phyloP scores from a whole-genome alignment of 1,140 invertebrate species.

The Plutomurus gul region DNA sequence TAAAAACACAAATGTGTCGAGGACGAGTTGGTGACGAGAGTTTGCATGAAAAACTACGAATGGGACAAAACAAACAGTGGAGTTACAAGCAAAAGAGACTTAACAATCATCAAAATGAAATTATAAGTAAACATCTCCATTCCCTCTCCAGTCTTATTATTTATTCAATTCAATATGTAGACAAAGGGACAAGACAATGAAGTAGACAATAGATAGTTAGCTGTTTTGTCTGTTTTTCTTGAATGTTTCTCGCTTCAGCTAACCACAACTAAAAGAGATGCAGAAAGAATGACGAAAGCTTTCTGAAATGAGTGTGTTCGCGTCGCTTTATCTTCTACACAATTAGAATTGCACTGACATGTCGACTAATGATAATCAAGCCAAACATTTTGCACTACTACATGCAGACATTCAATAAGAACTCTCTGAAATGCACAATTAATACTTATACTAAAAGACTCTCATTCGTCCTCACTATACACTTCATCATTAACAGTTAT shows the following conservation, averaged over 20 bases:
- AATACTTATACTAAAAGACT: neutral
- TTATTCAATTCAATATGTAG: conserved; percentile 19
- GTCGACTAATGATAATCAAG: neutral
- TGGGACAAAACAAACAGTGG: neutral
- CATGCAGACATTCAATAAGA: no score
- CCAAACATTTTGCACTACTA: no score
- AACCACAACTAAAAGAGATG: neutral
- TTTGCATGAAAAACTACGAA: neutral
- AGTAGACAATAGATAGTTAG: conserved; percentile 14
- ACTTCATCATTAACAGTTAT: no score
- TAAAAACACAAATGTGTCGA: no score
- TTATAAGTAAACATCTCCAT: conserved; percentile 30
- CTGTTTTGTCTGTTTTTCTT: conserved; percentile 27
- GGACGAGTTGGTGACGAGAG: no score
- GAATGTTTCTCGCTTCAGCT: neutral
- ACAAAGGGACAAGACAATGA: conserved; percentile 1
- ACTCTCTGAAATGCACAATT: no score
- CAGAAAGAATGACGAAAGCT: neutral
- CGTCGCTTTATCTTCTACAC: neutral
- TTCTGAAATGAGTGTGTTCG: neutral
- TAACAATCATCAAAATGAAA: conserved; percentile 19
- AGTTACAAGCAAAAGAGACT: no score
- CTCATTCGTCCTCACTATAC: neutral
- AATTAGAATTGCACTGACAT: conserved; percentile 7
- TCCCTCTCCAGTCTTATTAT: neutral